These are phyloP conservation scores for Protonibea diacanthus DNA, from an alignment of 2,797 vertebrate genomes.

Conservation along the genomic window DNA sequence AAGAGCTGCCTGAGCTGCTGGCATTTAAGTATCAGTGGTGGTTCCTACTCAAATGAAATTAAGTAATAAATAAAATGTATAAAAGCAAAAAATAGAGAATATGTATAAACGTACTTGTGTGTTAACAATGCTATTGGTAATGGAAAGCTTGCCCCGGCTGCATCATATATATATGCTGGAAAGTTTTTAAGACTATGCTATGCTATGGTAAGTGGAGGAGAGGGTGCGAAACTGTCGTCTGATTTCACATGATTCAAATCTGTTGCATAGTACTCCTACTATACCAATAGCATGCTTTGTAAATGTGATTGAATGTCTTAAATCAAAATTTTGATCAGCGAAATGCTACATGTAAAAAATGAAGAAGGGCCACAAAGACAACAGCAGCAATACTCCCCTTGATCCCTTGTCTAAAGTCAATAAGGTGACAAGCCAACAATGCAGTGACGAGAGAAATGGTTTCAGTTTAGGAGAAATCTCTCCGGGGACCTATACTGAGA, in stretches of 20 bases:
- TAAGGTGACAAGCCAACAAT: slow-evolving; percentile 29
- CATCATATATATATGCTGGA: background rate
- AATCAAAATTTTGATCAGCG: background rate
- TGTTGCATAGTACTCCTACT: background rate
- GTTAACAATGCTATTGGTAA: slow-evolving; percentile 17
- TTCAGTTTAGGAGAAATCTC: slow-evolving; percentile 44
- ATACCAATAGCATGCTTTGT: background rate
- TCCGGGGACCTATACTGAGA: slow-evolving; percentile 44
- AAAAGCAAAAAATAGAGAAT: slow-evolving; percentile 20
- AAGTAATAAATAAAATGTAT: slow-evolving; percentile 48
- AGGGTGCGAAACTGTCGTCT: no score
- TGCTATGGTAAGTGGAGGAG: background rate
- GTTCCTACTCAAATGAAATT: slow-evolving; percentile 48
- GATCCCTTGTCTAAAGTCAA: slow-evolving; percentile 29
- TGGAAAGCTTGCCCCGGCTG: background rate
- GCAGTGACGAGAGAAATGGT: slow-evolving; percentile 30
- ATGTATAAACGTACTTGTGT: background rate
- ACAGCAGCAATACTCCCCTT: slow-evolving; percentile 6
- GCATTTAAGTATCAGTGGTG: slow-evolving; percentile 59
- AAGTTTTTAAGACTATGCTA: background rate
- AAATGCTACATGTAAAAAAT: background rate
- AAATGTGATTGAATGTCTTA: background rate
- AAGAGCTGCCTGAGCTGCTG: slow-evolving; percentile 59
- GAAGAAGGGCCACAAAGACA: background rate
- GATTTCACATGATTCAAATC: background rate